Base-by-base conservation (phyloP, 2,113 vertebrate genomes). In the Chiloscyllium plagiosum region DNA sequence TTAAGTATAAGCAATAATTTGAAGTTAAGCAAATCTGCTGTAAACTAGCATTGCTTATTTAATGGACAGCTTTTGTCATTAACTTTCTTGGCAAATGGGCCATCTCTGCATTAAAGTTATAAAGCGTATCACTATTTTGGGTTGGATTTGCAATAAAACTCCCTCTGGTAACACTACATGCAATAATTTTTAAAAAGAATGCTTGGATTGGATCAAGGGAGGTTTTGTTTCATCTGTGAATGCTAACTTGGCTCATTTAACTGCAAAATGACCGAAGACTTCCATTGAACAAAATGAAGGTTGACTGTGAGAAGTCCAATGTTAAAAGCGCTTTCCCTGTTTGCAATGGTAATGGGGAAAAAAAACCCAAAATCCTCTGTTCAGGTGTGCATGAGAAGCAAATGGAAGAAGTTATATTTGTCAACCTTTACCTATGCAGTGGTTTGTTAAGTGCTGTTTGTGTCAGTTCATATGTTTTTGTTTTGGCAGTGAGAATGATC, bases 401-500 rank as follows among this genome's bases (percentile, higher is more conserved):
- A 29, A 89, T 37, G 26, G 52, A 89, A 29, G 12, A 61, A 52
- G 26, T 29, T 33, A 56, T 22, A 26, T 86, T 86, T 26, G 26
- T 89, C 3, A 0, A 61, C 56, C 7, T 1, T 8, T 47, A 86
- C 61, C 26, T 29, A 17, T 56, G 61, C 15, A 89, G 15, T 29
- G 86, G 24, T 89, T 47, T 92, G 56, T 65, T 15, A 65, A 13
- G 0, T 20, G 19, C 26, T 15, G 33, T 65, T 90, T 33, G 52
- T 33, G 20, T 93, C 89, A 68, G 1, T n/a, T 66, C n/a, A 42
- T 20, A 1, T 96, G 66, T 96, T 61, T 61, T 61, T 95, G 96
- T 52, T 96, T 20, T 96, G 94, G 13, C 96, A 99, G 99, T 97
- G 99, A 99, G 97, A 99, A 99, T 98, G 99, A 99, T 97, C 98